These are phyloP conservation scores for Dryobates pubescens DNA, from an alignment of 2,797 vertebrate species.

Conservation along the genomic window DNA sequence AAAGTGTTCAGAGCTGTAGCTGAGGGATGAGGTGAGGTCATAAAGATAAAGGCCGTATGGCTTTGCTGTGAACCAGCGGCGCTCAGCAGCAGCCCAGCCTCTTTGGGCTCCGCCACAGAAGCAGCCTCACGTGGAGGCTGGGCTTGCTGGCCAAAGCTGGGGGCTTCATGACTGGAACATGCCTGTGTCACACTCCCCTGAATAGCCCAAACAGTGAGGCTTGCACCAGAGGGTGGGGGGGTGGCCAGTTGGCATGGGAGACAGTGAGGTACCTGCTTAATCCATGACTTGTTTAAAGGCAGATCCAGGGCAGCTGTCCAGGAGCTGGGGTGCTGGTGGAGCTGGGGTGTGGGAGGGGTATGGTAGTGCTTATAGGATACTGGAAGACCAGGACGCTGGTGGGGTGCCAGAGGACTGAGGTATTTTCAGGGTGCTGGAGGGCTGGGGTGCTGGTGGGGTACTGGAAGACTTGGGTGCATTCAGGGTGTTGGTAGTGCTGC, in stretches of 20 bases:
- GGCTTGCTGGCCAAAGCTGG: neutral
- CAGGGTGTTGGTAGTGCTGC: neutral
- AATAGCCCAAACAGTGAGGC: neutral
- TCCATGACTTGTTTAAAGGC: fast-evolving
- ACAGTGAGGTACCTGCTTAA: neutral
- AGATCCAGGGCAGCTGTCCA: neutral
- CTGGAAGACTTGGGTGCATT: neutral
- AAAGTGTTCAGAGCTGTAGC: neutral
- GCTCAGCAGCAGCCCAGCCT: too few species aligned
- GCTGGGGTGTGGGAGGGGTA: too few species aligned
- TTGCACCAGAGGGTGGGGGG: neutral
- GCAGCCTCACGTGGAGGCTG: neutral
- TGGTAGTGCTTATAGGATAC: neutral
- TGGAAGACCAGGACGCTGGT: neutral
- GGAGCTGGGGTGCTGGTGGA: neutral
- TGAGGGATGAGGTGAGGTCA: neutral
- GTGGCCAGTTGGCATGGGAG: neutral
- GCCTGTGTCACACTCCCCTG: fast-evolving
- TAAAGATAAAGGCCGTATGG: neutral
- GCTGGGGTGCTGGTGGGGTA: too few species aligned
- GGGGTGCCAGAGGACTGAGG: neutral
- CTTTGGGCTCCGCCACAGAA: neutral
- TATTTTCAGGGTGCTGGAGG: neutral
- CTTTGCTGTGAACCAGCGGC: neutral
- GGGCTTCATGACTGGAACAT: too few species aligned